Conservation (phyloP, 1,140 invertebrate genomes). For the Pogonus chalceus region DNA sequence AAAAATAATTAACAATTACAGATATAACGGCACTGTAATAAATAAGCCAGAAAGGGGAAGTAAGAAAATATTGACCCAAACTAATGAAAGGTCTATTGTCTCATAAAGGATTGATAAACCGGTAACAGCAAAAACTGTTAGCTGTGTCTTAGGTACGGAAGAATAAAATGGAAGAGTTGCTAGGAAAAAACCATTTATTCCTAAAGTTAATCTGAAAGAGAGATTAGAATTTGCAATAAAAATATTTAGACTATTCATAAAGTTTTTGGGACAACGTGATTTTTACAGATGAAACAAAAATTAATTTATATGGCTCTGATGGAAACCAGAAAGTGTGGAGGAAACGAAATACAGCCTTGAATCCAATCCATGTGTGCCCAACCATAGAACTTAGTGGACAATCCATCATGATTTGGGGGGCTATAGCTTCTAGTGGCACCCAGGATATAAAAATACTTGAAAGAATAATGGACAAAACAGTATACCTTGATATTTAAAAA, state of each 20-base stretch:
- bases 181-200: slow-evolving; percentile 10
- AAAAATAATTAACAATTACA: background rate
- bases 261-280: slow-evolving; percentile 14
- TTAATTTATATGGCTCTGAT: slow-evolving; percentile 18
- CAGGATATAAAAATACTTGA: slow-evolving; percentile 27
- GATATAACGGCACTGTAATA: background rate
- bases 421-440: slow-evolving; percentile 25
- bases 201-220: background rate
- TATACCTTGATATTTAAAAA: slow-evolving; percentile 19
- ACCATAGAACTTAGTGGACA: slow-evolving; percentile 29
- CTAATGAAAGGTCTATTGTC: background rate
- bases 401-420: slow-evolving; percentile 31
- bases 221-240: slow-evolving; percentile 13
- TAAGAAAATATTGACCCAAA: background rate
- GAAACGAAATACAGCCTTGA: slow-evolving; percentile 10
- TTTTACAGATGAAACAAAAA: slow-evolving; percentile 14
- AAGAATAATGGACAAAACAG: slow-evolving; percentile 26
- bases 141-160: background rate
- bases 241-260: background rate
- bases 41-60: background rate
- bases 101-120: background rate
- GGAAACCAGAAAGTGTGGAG: slow-evolving; percentile 14
- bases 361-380: slow-evolving; percentile 9
- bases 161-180: background rate
- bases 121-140: slow-evolving; percentile 1